Percentiles rank a stretch among this genome's conserved stretches.
These are phyloP conservation scores for Colletes gigas DNA, from an alignment of 1,140 invertebrate species.

Conservation along the genomic window DNA sequence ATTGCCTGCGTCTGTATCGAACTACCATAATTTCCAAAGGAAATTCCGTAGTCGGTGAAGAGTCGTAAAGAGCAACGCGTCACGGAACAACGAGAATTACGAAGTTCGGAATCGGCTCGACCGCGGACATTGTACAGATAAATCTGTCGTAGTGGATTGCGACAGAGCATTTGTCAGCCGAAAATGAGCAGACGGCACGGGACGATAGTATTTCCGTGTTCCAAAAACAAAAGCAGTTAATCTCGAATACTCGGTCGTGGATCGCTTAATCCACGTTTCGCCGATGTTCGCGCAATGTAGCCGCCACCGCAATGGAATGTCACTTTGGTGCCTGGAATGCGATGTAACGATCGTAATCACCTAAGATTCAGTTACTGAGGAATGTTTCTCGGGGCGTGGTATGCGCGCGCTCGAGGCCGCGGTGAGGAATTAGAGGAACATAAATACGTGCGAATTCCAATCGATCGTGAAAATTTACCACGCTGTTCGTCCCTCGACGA, in stretches of 20 bases:
- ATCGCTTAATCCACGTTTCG: constrained; percentile 71
- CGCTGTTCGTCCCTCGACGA: background rate
- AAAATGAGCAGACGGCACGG: constrained; percentile 42
- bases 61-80: background rate
- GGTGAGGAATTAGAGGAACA: constrained; percentile 44
- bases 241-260: constrained; percentile 57
- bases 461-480: constrained; percentile 25
- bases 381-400: constrained; percentile 65
- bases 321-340: constrained; percentile 74
- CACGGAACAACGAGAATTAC: background rate
- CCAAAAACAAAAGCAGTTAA: constrained; percentile 67
- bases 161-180: constrained; percentile 21
- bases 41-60: background rate
- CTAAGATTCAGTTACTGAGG: constrained; percentile 68
- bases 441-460: constrained; percentile 49
- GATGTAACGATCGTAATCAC: constrained; percentile 74
- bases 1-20: background rate
- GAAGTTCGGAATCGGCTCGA: background rate
- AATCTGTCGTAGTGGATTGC: constrained; percentile 40
- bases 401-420: constrained; percentile 53
- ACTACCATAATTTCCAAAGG: background rate
- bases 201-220: constrained; percentile 53
- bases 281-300: constrained; percentile 72
- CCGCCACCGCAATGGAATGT: constrained; percentile 68
- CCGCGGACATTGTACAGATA: constrained; percentile 26